Evolutionary conservation across 2,113 vertebrate genomes (phyloP), one percentile per base, ranked within the genome.

Genomic region (Xenopus laevis): DNA sequence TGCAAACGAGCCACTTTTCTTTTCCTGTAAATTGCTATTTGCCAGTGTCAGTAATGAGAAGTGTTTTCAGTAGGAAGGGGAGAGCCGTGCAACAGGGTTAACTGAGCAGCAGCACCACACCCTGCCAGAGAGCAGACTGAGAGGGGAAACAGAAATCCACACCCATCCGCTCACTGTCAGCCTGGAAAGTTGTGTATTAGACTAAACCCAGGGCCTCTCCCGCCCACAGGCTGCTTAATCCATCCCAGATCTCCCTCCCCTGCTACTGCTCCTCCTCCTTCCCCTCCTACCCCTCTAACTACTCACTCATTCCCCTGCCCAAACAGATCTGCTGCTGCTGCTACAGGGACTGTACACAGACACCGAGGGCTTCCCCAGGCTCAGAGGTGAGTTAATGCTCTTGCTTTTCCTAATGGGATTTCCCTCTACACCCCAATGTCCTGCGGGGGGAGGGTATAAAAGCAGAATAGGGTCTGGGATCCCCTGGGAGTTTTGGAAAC

Each of bases 211-310:
- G n/a, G 57, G 64, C 65, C 72, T 47, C 57, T 55, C 7, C 72
- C 20, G 4, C 53, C 33, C 12, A 73, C 65, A 57, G 71, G 50
- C 53, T 60, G 64, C 17, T 17, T 46, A 46, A 67, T 46, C 47
- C 50, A 13, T 27, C 61, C 18, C 27, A 40, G 71, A 5, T 15
- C 46, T 44, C 52, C 72, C 72, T 15, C 64, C 72, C 45, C 62
- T 9, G 15, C n/a, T 27, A 53, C 45, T 53, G 23, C 4, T 17
- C 21, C 63, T 59, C 72, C 63, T 74, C 16, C 62, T 63, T 55
- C 30, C 15, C 53, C 66, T 53, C 53, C 44, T 60, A 61, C 18
- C 57, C 65, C 23, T 27, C 27, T 53, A 75, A 74, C 58, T 68
- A 68, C 45, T 68, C n/a, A 44, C 53, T 68, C 16, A 4, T 57